A percentile compares a stretch with the other conserved stretches of the same genome.
Evolutionary conservation across 2,113 vertebrate species (phyloP).

Genomic region (Microcebus jonahi): DNA sequence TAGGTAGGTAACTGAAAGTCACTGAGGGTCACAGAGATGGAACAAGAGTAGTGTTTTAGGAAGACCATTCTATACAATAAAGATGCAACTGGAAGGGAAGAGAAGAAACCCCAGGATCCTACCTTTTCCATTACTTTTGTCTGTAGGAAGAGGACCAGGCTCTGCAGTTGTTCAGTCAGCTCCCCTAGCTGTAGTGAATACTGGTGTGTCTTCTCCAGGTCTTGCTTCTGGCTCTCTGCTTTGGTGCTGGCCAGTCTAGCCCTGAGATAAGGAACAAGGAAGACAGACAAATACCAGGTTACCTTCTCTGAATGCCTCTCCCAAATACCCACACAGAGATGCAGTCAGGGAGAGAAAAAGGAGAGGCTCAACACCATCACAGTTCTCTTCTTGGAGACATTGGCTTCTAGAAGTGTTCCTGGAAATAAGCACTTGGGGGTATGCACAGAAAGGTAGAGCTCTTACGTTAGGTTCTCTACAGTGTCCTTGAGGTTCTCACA

Average conservation of each 20-base stretch:
- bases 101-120: not conserved
- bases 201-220: slow-evolving; percentile 58
- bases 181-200: slow-evolving; percentile 57
- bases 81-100: not conserved
- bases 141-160: slow-evolving; percentile 56
- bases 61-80: not conserved
- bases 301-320: not conserved
- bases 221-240: slow-evolving; percentile 52
- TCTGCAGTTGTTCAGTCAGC: slow-evolving; percentile 65
- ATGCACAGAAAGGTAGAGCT: not conserved
- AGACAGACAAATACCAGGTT: not conserved
- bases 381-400: slow-evolving; percentile 1
- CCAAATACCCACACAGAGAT: not conserved
- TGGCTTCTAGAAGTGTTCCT: not conserved
- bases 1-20: slow-evolving; percentile 12
- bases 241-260: slow-evolving; percentile 52
- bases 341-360: not conserved
- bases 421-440: not conserved
- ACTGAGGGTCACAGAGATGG: not conserved
- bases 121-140: slow-evolving; percentile 69
- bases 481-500: slow-evolving; percentile 89
- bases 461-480: slow-evolving; percentile 87
- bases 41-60: slow-evolving; percentile 27
- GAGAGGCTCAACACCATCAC: not conserved
- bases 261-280: slow-evolving; percentile 39